Conservation (phyloP, 2,797 vertebrate genomes). For the Chelonia mydas region DNA sequence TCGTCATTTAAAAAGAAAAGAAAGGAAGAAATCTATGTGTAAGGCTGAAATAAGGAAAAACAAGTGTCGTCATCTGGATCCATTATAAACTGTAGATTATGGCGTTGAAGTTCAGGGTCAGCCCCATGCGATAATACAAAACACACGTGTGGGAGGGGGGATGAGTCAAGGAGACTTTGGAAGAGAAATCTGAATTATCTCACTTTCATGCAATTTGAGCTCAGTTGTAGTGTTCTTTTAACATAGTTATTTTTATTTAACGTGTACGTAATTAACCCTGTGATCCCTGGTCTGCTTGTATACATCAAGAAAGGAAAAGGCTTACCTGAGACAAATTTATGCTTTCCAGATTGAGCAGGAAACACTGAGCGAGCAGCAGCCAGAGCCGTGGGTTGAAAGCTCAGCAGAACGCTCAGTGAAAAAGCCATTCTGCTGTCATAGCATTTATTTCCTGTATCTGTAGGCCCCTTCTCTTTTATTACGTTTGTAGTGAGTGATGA, state of each 20-base stretch:
- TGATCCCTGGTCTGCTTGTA: neutral
- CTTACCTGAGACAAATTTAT: neutral
- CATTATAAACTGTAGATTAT: neutral
- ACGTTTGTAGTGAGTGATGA: neutral
- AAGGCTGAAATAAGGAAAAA: neutral
- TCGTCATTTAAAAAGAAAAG: too few species aligned
- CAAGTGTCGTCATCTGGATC: neutral
- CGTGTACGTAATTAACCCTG: rapidly evolving
- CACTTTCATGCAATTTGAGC: neutral
- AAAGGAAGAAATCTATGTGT: neutral
- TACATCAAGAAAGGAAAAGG: neutral
- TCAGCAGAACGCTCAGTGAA: neutral
- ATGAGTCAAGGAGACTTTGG: neutral
- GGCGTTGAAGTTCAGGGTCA: neutral
- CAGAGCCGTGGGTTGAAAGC: rapidly evolving
- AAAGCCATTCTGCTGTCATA: neutral
- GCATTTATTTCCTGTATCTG: neutral
- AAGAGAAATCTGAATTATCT: neutral
- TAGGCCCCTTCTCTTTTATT: neutral
- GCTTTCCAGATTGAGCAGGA: neutral
- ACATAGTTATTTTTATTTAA: rapidly evolving
- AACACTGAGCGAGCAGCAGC: neutral
- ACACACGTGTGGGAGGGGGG: too few species aligned
- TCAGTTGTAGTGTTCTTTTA: neutral
- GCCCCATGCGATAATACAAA: neutral